Conservation (phyloP, 2,888 invertebrate species). For the Linnaemya vulpina region DNA sequence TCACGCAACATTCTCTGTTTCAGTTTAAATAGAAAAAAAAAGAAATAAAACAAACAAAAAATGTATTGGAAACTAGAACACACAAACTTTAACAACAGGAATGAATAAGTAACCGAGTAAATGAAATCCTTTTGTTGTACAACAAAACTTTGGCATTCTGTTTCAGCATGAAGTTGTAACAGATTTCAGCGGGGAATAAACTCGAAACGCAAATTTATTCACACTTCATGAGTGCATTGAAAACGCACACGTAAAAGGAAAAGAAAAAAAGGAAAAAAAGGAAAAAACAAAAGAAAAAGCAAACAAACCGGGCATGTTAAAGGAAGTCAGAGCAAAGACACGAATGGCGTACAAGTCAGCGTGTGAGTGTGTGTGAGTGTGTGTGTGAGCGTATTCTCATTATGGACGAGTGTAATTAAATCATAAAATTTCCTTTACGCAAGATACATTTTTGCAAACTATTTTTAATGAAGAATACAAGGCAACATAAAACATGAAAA, state of each 20-base stretch:
- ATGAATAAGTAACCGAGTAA: conserved; percentile 12
- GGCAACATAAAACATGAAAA: conserved; percentile 2
- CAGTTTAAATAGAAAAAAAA: conserved; percentile 24
- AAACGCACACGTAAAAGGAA: too few species aligned
- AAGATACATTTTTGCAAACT: conserved; percentile 40
- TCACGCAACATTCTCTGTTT: conserved; percentile 32
- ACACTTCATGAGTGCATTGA: conserved; percentile 30
- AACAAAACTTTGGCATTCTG: conserved; percentile 12
- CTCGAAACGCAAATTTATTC: conserved; percentile 47
- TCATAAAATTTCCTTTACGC: conserved; percentile 42
- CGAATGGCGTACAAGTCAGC: neutral
- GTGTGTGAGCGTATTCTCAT: too few species aligned
- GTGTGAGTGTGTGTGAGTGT: too few species aligned
- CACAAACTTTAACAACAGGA: neutral
- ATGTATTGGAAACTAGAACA: conserved; percentile 42
- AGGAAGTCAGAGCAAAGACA: conserved; percentile 49
- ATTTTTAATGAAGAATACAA: conserved; percentile 22
- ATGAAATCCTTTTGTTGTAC: conserved; percentile 31
- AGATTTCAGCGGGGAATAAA: conserved; percentile 48
- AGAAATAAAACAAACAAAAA: conserved; percentile 2
- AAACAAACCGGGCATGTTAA: conserved; percentile 10
- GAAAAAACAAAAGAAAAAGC: neutral
- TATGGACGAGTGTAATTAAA: conserved; percentile 39
- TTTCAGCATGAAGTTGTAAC: conserved; percentile 28
- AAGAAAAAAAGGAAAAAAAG: too few species aligned